These are phyloP conservation scores for Melanostoma mellinum DNA, from an alignment of 2,888 invertebrate genomes.

Conservation along the genomic window DNA sequence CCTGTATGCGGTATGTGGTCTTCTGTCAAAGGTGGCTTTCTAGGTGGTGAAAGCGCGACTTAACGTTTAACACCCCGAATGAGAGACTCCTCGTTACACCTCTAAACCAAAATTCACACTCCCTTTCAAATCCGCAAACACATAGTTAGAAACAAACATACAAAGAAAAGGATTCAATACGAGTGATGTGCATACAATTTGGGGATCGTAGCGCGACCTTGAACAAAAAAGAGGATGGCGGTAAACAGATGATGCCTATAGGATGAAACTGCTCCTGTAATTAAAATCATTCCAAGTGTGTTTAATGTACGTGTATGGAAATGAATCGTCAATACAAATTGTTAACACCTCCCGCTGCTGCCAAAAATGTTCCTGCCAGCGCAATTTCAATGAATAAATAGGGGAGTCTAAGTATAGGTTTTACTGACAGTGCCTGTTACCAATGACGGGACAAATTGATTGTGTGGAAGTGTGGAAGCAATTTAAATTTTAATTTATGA, in stretches of 20 bases:
- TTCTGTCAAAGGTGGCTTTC: slow-evolving; percentile 12
- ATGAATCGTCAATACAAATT: slow-evolving; percentile 48
- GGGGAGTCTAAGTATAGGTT: too few relatives aligned
- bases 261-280: slow-evolving; percentile 21
- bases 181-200: slow-evolving; percentile 4
- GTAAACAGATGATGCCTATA: not conserved
- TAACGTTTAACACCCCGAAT: slow-evolving; percentile 14
- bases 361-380: slow-evolving; percentile 19
- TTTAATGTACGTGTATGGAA: slow-evolving; percentile 7
- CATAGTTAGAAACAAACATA: not conserved
- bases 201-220: slow-evolving; percentile 14
- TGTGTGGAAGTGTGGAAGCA: slow-evolving; percentile 33
- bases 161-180: slow-evolving; percentile 22
- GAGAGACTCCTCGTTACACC: not conserved
- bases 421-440: slow-evolving; percentile 8
- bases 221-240: not conserved
- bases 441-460: slow-evolving; percentile 32
- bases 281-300: slow-evolving; percentile 38
- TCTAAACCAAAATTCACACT: not conserved
- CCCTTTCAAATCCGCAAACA: not conserved
- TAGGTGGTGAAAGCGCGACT: slow-evolving; percentile 8
- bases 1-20: slow-evolving; percentile 27
- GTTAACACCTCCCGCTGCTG: slow-evolving; percentile 53
- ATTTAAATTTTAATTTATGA: slow-evolving; percentile 57
- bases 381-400: slow-evolving; percentile 50